These are phyloP conservation scores for Parthenolecanium corni DNA, from an alignment of 2,888 invertebrate species.

Conservation along the genomic window DNA sequence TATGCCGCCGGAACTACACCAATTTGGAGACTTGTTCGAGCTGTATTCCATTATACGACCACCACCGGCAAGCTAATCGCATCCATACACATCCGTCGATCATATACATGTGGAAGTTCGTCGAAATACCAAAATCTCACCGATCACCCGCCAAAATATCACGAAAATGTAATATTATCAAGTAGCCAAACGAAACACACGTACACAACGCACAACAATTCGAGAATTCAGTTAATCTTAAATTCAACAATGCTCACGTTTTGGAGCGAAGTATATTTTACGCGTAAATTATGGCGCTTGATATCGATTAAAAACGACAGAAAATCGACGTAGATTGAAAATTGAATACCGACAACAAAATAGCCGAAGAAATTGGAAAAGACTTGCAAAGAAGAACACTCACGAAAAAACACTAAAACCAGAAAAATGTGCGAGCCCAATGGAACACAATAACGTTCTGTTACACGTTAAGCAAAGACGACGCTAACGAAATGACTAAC, in stretches of 20 bases:
- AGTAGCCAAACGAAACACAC: no score
- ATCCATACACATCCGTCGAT: no score
- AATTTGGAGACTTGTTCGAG: conserved; percentile 18
- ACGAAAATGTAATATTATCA: not conserved
- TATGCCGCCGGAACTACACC: conserved; percentile 18
- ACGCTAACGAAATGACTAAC: conserved; percentile 6
- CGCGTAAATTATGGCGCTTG: no score
- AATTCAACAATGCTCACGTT: no score
- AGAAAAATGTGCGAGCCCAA: not conserved
- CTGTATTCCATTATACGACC: conserved; percentile 22
- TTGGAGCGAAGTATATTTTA: no score
- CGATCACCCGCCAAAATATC: conserved; percentile 5
- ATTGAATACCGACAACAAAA: no score
- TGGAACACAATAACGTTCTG: not conserved
- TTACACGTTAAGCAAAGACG: not conserved
- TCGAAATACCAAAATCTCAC: not conserved
- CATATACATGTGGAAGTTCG: not conserved
- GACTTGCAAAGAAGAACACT: conserved; percentile 1
- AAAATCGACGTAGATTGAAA: no score
- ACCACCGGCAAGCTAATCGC: not conserved
- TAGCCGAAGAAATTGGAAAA: no score
- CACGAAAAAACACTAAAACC: not conserved
- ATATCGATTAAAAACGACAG: no score
- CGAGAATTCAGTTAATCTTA: no score
- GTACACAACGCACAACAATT: no score